Conservation (phyloP, 2,797 vertebrate genomes). For the Austrolebias charrua region DNA sequence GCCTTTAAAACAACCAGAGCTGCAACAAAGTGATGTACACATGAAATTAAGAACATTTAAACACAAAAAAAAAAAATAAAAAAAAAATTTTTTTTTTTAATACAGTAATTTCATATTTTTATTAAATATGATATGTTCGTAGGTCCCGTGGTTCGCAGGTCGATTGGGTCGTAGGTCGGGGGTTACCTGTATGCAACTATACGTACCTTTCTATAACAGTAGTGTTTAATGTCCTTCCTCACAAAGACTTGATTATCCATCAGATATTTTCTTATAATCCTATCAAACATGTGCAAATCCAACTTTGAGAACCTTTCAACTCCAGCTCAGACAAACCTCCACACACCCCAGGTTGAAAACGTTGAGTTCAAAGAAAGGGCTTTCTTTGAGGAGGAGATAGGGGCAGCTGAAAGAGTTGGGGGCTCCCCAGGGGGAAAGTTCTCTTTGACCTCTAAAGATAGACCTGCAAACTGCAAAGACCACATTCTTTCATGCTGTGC, state of each 20-base stretch:
- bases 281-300: slow-evolving; percentile 2
- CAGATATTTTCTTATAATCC: not conserved
- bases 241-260: not conserved
- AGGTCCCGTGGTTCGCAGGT: no score
- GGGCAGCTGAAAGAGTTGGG: slow-evolving; percentile 29
- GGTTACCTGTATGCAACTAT: no score
- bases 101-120: no score
- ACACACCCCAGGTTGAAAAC: not conserved
- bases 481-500: slow-evolving; percentile 60
- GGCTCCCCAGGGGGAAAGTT: slow-evolving; percentile 51
- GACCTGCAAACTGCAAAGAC: slow-evolving; percentile 69
- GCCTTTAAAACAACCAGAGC: no score
- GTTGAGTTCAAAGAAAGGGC: slow-evolving; percentile 56
- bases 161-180: no score
- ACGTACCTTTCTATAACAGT: no score
- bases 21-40: no score
- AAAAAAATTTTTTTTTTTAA: no score
- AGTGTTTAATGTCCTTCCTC: no score
- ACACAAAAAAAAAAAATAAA: no score
- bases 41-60: no score
- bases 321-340: slow-evolving; percentile 1
- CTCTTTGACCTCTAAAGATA: slow-evolving; percentile 71
- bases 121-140: no score
- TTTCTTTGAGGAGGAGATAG: slow-evolving; percentile 56
- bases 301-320: not conserved